phyloP scores from a whole-genome alignment of 2,797 vertebrate species.

The Artibeus lituratus region DNA sequence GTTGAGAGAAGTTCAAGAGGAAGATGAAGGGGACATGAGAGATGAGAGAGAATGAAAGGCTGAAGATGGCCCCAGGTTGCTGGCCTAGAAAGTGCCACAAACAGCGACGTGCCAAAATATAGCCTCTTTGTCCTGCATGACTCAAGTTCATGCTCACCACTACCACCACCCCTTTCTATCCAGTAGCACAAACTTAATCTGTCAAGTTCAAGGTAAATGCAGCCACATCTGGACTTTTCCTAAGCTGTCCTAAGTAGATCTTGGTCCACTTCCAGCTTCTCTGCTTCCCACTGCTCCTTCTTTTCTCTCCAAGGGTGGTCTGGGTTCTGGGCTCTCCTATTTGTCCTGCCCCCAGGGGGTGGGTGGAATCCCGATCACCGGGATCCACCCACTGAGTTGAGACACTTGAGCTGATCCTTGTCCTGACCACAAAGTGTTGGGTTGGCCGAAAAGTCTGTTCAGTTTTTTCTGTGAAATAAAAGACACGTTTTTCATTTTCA shows the following conservation, averaged over 20 bases:
- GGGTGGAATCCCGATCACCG: neutral
- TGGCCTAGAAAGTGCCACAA: neutral
- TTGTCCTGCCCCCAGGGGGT: neutral
- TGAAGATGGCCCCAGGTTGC: neutral
- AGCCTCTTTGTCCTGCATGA: neutral
- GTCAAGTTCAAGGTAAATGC: neutral
- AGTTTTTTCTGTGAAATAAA: neutral
- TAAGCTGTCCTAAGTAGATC: neutral
- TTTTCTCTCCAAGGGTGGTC: neutral
- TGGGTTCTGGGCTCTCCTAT: neutral
- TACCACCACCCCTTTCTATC: neutral
- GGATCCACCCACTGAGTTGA: neutral
- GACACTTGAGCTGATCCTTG: neutral
- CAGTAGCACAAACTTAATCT: neutral
- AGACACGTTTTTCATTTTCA: neutral
- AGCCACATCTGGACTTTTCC: neutral
- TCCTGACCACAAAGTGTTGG: neutral
- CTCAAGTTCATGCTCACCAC: neutral
- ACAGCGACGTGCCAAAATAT: neutral
- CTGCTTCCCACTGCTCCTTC: neutral
- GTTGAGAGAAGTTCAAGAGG: neutral
- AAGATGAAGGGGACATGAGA: neutral
- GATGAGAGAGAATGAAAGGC: neutral
- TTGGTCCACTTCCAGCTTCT: neutral
- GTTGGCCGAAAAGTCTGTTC: neutral